Percentiles rank a stretch among this genome's conserved stretches.
Conservation (phyloP, 1,140 invertebrate genomes). For the Mizuhopecten yessoensis region DNA sequence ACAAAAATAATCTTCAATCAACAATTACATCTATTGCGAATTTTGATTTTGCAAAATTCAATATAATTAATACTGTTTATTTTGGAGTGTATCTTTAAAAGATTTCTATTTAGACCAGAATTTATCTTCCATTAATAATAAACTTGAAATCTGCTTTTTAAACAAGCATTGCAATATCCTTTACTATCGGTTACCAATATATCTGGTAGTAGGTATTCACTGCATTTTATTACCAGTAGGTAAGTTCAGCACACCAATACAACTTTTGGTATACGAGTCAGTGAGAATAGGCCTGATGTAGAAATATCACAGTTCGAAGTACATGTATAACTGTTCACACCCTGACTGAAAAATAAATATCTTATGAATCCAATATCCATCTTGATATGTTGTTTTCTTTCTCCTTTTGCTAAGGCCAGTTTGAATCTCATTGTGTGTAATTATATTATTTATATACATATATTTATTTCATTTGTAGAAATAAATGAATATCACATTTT, state of each 20-base stretch:
- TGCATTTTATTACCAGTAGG: not conserved
- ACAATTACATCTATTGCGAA: no score
- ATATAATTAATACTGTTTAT: constrained; percentile 16
- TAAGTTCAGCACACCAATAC: not conserved
- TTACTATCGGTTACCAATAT: not conserved
- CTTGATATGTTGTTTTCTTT: not conserved
- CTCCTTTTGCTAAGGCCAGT: not conserved
- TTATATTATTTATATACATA: not conserved
- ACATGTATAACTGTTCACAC: not conserved
- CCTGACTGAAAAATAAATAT: not conserved
- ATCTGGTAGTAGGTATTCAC: not conserved
- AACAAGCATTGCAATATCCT: not conserved
- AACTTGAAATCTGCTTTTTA: no score
- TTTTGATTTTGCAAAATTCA: no score
- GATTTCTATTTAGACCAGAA: not conserved
- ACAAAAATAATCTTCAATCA: not conserved
- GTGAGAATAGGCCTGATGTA: not conserved
- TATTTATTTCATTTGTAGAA: not conserved
- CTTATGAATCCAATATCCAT: not conserved
- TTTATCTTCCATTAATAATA: no score
- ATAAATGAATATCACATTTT: constrained; percentile 29
- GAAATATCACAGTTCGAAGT: not conserved
- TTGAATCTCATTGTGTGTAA: not conserved
- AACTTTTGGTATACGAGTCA: not conserved
- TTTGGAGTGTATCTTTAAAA: not conserved